Conservation (phyloP, 2,888 invertebrate genomes). For the Candidula unifasciata region DNA sequence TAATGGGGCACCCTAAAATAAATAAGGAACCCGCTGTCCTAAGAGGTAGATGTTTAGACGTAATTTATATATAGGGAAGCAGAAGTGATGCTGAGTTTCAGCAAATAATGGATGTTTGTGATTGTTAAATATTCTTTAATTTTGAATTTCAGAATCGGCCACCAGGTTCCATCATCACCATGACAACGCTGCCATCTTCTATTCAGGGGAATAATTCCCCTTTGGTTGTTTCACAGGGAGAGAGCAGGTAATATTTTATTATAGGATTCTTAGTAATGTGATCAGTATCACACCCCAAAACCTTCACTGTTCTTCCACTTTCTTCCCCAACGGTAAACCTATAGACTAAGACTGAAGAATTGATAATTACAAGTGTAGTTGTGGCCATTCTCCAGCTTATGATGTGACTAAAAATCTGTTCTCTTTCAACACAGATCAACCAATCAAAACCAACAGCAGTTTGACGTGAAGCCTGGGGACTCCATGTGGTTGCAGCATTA, state of each 20-base stretch:
- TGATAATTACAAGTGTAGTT: neutral
- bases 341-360: too few relatives aligned
- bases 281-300: too few relatives aligned
- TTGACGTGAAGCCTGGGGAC: conserved; percentile 34
- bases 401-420: neutral
- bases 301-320: too few relatives aligned
- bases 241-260: conserved; percentile 41
- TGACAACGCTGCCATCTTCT: conserved; percentile 43
- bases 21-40: too few relatives aligned
- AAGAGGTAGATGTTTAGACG: too few relatives aligned
- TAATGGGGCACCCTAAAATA: too few relatives aligned
- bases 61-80: too few relatives aligned
- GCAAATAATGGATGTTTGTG: too few relatives aligned
- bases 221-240: conserved; percentile 37
- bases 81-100: too few relatives aligned
- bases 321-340: too few relatives aligned
- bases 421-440: neutral
- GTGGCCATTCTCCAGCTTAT: neutral
- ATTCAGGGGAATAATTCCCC: conserved; percentile 40
- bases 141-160: conserved; percentile 28
- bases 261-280: too few relatives aligned
- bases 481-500: conserved; percentile 54
- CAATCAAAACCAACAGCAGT: conserved; percentile 36
- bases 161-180: conserved; percentile 36
- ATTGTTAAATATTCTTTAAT: neutral